Evolutionary conservation across 2,888 invertebrate genomes (phyloP), one percentile per base, ranked within the genome.

Genomic region (Trichacis sp.): DNA sequence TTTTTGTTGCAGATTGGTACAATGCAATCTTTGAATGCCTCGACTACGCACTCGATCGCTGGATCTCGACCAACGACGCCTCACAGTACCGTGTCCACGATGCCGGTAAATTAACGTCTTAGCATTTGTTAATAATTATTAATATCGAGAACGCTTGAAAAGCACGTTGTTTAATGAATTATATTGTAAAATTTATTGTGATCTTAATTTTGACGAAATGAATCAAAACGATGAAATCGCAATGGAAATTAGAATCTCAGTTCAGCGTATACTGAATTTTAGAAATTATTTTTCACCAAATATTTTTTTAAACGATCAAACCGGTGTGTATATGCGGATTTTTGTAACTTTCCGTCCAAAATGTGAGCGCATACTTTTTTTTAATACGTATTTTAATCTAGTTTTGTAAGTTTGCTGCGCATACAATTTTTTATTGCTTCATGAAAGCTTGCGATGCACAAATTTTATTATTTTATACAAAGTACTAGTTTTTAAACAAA

Each of bases 21-120:
- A 53, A 93, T 95, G 94, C 91, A 91, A 65, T 92, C 92, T 36
- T 85, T 93, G 75, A 92, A 92, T 85, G 93, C 93, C 17, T 95
- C 94, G 12, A 90, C 94, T 45, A 93, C 93, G 75, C 94, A 94
- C 67, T 95, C 95, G 0, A 87, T 95, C 61, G 94, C 94, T 55
- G 95, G 95, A 43, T 95, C 95, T 29, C 89, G 95, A 15, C 95
- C 95, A 20, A 95, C 95, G 52, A 95, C 95, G 15, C 95, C 95
- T 0, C 95, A 95, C 86, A 94, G 93, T 85, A 94, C 95, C 6
- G 93, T 95, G 0, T 95, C 94, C 2, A 94, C 95, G 20, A 93
- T 94, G 91, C 95, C 95, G 1, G 92, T 91, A 4, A 80, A 81
- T 66, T 79, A 68, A 72, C n/a, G 52, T 15, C 40, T n/a, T n/a